Evolutionary conservation across 2,888 invertebrate genomes (phyloP).

Genomic region (Brachypalpus laphriformis): DNA sequence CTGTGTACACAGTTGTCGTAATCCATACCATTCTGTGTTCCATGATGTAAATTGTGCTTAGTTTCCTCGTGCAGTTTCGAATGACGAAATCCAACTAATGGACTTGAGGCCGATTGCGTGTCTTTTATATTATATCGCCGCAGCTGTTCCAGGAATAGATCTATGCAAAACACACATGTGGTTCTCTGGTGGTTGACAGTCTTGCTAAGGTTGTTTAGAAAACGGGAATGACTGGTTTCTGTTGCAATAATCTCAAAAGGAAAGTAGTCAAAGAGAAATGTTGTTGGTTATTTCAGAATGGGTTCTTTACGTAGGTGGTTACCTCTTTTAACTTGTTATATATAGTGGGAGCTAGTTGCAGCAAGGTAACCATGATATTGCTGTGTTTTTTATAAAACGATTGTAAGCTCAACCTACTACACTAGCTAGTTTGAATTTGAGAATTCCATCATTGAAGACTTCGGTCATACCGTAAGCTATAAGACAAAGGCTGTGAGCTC

Average conservation of each 20-base stretch:
- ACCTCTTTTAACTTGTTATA: neutral
- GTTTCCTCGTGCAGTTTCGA: neutral
- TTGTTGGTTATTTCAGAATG: neutral
- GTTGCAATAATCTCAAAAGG: conserved; percentile 29
- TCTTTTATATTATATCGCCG: conserved; percentile 41
- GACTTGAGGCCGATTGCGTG: neutral
- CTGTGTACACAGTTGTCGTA: neutral
- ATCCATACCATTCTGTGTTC: conserved; percentile 29
- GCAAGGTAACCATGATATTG: neutral
- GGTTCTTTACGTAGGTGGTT: conserved; percentile 3
- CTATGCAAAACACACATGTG: neutral
- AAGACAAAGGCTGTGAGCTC: no score
- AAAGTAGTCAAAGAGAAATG: conserved; percentile 2
- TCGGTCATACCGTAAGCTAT: no score
- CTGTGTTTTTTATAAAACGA: no score
- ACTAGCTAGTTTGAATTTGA: no score
- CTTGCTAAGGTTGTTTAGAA: neutral
- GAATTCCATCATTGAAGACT: no score
- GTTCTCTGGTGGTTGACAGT: neutral
- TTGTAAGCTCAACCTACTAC: no score
- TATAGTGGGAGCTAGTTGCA: neutral
- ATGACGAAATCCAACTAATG: conserved; percentile 44
- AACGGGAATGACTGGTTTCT: conserved; percentile 47
- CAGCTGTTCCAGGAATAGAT: conserved; percentile 6
- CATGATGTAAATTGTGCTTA: conserved; percentile 1